Percentiles rank a stretch among this genome's conserved stretches.
Conservation (phyloP, 2,888 invertebrate species). For the Aphodius sticticus region DNA sequence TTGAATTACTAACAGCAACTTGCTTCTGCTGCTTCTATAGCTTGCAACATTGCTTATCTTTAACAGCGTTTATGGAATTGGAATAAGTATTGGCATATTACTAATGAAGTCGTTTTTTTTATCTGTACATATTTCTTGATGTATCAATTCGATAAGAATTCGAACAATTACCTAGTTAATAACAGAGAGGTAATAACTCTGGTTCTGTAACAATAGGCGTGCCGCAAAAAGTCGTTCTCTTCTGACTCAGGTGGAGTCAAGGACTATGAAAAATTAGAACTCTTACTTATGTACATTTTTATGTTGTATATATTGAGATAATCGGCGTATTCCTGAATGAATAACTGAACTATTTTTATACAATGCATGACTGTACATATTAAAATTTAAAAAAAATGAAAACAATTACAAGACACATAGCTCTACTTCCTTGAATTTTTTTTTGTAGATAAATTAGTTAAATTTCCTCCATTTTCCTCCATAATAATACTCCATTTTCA, state of each 20-base stretch:
- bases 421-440: not conserved
- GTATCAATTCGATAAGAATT: not conserved
- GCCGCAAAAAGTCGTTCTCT: too few species aligned
- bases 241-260: too few species aligned
- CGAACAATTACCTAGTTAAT: not conserved
- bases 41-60: conserved; percentile 5
- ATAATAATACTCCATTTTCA: too few species aligned
- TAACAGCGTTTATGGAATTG: not conserved
- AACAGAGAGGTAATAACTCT: not conserved
- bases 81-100: not conserved
- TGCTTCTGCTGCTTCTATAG: conserved; percentile 7
- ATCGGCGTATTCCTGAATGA: not conserved
- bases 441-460: not conserved
- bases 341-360: not conserved
- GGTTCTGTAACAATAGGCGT: not conserved
- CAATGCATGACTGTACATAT: not conserved
- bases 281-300: not conserved
- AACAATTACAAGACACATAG: not conserved
- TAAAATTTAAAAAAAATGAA: not conserved
- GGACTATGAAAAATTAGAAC: not conserved
- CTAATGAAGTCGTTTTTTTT: not conserved
- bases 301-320: not conserved
- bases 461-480: too few species aligned
- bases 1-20: conserved; percentile 4
- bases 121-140: not conserved